These are phyloP conservation scores for Leptoteleia sp. DNA, from an alignment of 1,140 invertebrate genomes.

Conservation along the genomic window DNA sequence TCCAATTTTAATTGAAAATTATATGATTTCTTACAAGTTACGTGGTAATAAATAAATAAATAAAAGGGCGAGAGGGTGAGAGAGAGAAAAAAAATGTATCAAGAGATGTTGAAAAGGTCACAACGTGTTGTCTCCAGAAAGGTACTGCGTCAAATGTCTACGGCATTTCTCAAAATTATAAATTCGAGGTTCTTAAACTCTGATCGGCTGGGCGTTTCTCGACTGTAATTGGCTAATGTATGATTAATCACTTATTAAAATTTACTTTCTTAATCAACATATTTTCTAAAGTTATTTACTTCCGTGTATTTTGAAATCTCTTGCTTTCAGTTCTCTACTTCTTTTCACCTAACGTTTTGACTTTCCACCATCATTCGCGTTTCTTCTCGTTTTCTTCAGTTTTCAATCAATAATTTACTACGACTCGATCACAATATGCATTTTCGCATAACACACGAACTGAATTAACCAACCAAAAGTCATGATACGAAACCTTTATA, in stretches of 20 bases:
- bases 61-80: no score
- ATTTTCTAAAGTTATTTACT: slow-evolving; percentile 7
- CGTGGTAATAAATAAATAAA: no score
- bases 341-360: not conserved
- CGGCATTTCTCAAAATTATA: slow-evolving; percentile 63
- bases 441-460: slow-evolving; percentile 48
- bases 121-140: slow-evolving; percentile 15
- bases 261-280: slow-evolving; percentile 28
- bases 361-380: no score
- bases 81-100: slow-evolving; percentile 1
- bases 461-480: slow-evolving; percentile 39
- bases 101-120: no score
- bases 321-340: no score
- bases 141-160: slow-evolving; percentile 29
- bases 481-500: slow-evolving; percentile 58
- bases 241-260: slow-evolving; percentile 8
- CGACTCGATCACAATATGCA: slow-evolving; percentile 26
- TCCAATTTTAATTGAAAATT: no score
- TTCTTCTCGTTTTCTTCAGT: slow-evolving; percentile 13
- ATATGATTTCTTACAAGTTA: no score
- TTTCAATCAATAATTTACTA: slow-evolving; percentile 2
- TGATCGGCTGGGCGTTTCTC: slow-evolving; percentile 27
- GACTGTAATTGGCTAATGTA: slow-evolving; percentile 44
- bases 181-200: slow-evolving; percentile 36
- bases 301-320: not conserved